Evolutionary conservation across 2,797 vertebrate genomes (phyloP).

Genomic region (Microctenopoma lineatum): DNA sequence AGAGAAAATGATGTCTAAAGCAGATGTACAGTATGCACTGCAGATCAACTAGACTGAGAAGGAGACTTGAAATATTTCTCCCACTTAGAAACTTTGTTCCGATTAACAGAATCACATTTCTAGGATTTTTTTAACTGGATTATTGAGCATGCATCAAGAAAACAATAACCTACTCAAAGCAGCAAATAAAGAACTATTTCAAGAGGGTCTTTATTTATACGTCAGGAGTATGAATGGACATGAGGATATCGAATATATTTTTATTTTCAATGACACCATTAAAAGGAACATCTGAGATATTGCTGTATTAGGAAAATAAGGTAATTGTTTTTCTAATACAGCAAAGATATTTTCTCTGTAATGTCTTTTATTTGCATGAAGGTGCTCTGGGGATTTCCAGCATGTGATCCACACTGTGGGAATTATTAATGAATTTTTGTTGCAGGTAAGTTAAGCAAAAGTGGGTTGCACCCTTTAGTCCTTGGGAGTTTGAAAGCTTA

Average conservation of each 20-base stretch:
- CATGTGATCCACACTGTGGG: not conserved
- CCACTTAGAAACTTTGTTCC: too few species aligned
- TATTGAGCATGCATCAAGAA: too few species aligned
- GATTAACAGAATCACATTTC: too few species aligned
- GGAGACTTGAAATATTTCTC: too few species aligned
- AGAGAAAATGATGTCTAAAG: not conserved
- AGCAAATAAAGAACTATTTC: not conserved
- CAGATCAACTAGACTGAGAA: too few species aligned
- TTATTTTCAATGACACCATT: not conserved
- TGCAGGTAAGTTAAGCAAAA: conserved; percentile 1
- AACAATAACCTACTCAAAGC: not conserved
- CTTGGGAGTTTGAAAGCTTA: not conserved
- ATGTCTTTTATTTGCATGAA: not conserved
- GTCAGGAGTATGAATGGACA: not conserved
- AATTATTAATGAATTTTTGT: not conserved
- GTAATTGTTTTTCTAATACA: too few species aligned
- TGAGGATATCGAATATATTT: not conserved
- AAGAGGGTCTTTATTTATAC: not conserved
- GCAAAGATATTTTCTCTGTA: not conserved
- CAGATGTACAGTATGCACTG: conserved; percentile 1
- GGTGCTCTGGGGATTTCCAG: conserved; percentile 10
- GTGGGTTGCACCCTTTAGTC: not conserved
- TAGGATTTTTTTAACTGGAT: too few species aligned
- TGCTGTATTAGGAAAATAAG: not conserved
- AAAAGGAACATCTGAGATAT: not conserved